phyloP scores from a whole-genome alignment of 2,888 invertebrate genomes.

The Pimpla rufipes region DNA sequence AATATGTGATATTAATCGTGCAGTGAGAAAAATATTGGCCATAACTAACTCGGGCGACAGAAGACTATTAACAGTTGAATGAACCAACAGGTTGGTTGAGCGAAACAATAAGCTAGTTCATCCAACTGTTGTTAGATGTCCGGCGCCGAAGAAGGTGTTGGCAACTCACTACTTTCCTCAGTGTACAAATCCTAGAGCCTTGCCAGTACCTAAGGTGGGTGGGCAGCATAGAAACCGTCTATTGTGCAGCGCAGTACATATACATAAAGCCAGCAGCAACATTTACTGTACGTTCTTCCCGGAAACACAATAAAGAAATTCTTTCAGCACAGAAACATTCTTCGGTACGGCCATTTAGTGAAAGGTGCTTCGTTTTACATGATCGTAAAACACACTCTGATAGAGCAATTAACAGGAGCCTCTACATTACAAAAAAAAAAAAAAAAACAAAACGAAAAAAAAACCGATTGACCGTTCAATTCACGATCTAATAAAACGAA shows the following conservation, averaged over 20 bases:
- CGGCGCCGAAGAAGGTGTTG: no score
- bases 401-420: constrained; percentile 29
- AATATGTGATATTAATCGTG: no score
- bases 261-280: not conserved
- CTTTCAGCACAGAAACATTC: not conserved
- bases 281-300: not conserved
- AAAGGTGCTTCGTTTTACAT: not conserved
- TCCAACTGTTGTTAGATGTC: no score
- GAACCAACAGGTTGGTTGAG: no score
- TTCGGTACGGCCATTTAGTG: not conserved
- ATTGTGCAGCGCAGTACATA: not conserved
- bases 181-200: constrained; percentile 18
- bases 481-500: constrained; percentile 47
- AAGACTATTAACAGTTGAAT: no score
- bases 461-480: constrained; percentile 27
- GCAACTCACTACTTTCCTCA: no score
- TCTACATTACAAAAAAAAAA: not conserved
- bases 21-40: no score
- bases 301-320: not conserved
- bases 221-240: constrained; percentile 8
- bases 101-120: no score
- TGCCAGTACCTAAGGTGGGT: not conserved
- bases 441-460: not conserved
- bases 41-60: no score
- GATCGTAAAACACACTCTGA: constrained; percentile 3